These are phyloP conservation scores for Alcedo atthis DNA, from an alignment of 2,797 vertebrate species.

Conservation along the genomic window DNA sequence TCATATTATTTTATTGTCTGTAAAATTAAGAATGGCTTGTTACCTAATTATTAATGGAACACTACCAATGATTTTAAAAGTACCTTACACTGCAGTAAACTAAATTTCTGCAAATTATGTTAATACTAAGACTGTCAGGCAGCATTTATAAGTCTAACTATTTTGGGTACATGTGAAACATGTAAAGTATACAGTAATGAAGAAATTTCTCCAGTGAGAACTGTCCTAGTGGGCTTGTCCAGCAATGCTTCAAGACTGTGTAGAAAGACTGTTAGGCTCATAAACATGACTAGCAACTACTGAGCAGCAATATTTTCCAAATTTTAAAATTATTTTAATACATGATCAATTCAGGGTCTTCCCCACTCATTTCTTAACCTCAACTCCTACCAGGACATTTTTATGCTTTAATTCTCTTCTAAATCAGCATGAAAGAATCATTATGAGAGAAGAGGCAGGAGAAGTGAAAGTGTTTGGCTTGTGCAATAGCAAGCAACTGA, in stretches of 20 bases:
- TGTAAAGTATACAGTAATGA: not conserved
- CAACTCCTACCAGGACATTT: not conserved
- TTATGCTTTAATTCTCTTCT: not conserved
- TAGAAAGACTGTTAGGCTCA: not conserved
- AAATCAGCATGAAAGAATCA: not conserved
- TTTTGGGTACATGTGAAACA: not conserved
- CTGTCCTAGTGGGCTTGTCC: not conserved
- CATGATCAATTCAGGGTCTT: not conserved
- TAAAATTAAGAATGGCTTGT: not conserved
- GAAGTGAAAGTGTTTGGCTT: not conserved
- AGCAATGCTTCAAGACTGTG: not conserved
- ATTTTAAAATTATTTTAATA: not conserved
- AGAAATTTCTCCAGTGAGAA: not conserved
- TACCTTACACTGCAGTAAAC: not conserved
- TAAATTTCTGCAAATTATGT: not conserved
- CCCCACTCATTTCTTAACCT: not conserved
- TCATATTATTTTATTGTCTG: not conserved
- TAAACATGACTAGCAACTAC: not conserved
- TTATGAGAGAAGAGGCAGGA: not conserved
- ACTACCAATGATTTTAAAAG: not conserved
- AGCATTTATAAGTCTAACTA: not conserved
- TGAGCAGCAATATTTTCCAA: not conserved
- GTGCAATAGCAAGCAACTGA: not conserved
- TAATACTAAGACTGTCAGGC: not conserved
- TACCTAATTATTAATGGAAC: not conserved